A percentile compares a stretch with the other conserved stretches of the same genome.
Evolutionary conservation across 1,140 invertebrate species (phyloP).

Genomic region (Matsumurasca onukii): DNA sequence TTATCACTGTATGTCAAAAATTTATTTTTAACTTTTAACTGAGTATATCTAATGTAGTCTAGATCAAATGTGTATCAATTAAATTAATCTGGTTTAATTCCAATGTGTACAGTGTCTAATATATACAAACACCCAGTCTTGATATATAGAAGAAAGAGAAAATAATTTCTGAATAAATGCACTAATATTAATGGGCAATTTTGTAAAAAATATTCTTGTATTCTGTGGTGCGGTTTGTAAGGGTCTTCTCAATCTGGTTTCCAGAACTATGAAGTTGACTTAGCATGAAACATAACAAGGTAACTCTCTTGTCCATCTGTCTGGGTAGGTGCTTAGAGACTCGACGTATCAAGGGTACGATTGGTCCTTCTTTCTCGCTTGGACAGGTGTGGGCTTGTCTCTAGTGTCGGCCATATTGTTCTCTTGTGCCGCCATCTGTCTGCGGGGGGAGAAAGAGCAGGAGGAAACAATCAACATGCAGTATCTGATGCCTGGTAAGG

Average conservation of each 20-base stretch:
- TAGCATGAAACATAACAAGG: no score
- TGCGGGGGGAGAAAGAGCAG: slow-evolving; percentile 86
- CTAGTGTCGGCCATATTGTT: slow-evolving; percentile 88
- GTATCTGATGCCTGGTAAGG: slow-evolving; percentile 93
- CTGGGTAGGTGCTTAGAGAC: slow-evolving; percentile 76
- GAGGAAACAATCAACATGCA: slow-evolving; percentile 96
- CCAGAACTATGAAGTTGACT: background rate
- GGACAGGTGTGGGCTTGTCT: slow-evolving; percentile 89
- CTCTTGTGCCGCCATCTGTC: slow-evolving; percentile 88
- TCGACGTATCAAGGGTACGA: slow-evolving; percentile 86
- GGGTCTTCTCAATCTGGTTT: background rate
- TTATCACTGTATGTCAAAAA: no score
- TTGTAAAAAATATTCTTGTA: no score
- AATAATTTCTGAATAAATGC: no score
- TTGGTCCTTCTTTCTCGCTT: slow-evolving; percentile 94
- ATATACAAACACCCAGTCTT: no score
- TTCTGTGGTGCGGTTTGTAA: slow-evolving; percentile 19
- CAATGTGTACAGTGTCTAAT: no score
- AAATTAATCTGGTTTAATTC: no score
- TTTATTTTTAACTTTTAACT: no score
- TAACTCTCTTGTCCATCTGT: slow-evolving; percentile 25
- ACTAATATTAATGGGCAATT: no score
- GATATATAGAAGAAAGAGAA: no score
- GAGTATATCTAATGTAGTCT: no score
- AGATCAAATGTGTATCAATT: no score